Evolutionary conservation across 2,797 vertebrate genomes (phyloP).

Genomic region (Luscinia luscinia): DNA sequence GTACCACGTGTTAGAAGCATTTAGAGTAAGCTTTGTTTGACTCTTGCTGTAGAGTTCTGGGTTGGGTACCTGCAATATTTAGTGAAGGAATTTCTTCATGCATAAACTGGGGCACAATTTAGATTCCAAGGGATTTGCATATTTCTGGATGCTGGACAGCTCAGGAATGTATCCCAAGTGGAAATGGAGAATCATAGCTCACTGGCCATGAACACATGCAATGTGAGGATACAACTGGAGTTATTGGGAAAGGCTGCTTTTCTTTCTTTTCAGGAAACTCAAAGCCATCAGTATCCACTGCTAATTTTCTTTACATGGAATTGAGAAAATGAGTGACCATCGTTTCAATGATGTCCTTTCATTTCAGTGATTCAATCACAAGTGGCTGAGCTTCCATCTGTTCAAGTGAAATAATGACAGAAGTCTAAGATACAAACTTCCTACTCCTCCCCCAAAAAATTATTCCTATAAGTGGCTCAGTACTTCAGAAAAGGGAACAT

Average conservation of each 20-base stretch:
- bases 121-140: background rate
- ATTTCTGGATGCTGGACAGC: background rate
- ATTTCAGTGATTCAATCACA: constrained; percentile 25
- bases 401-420: constrained; percentile 24
- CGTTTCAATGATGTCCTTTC: background rate
- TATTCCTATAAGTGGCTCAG: background rate
- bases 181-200: background rate
- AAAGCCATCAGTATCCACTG: background rate
- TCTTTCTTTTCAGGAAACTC: background rate
- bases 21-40: background rate
- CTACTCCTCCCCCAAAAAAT: background rate
- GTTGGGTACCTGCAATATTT: background rate
- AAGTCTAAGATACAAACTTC: constrained; percentile 4
- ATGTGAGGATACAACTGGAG: background rate
- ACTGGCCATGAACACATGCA: background rate
- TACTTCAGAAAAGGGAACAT: background rate
- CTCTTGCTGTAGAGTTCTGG: background rate
- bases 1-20: background rate
- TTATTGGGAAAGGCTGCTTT: background rate
- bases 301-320: constrained; percentile 13
- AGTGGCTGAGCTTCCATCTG: constrained; percentile 35
- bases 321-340: background rate
- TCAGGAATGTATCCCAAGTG: background rate
- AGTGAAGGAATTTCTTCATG: background rate
- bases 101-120: background rate